Evolutionary conservation across 1,140 invertebrate genomes (phyloP).

Genomic region (Drosophila rhopaloa): DNA sequence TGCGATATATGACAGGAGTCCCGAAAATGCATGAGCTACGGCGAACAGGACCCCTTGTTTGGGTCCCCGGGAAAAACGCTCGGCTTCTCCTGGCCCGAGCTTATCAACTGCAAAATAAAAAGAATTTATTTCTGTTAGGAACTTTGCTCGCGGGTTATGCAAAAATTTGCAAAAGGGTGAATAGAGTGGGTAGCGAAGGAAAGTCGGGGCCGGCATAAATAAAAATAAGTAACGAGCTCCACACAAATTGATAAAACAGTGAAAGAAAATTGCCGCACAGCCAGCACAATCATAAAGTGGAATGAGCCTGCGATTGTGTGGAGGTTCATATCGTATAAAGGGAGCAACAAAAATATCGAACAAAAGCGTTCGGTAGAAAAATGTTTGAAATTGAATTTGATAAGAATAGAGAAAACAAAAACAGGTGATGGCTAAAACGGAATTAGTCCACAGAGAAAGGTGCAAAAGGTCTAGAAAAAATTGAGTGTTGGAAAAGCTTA

Average conservation of each 20-base stretch:
- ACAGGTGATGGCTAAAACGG: slow-evolving; percentile 14
- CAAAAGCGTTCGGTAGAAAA: slow-evolving; percentile 70
- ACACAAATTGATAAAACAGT: slow-evolving; percentile 82
- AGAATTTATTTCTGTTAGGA: slow-evolving; percentile 82
- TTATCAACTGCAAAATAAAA: slow-evolving; percentile 81
- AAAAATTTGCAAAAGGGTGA: slow-evolving; percentile 72
- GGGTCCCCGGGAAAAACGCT: slow-evolving; percentile 24
- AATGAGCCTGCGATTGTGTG: slow-evolving; percentile 15
- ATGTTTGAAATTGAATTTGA: slow-evolving; percentile 80
- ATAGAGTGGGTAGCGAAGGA: slow-evolving; percentile 7
- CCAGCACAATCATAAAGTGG: slow-evolving; percentile 51
- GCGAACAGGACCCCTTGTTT: slow-evolving; percentile 45
- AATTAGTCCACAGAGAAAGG: slow-evolving; percentile 21
- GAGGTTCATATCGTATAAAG: slow-evolving; percentile 25
- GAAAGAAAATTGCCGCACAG: slow-evolving; percentile 75
- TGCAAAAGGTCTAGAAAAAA: neutral
- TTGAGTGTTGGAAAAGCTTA: no score
- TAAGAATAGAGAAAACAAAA: slow-evolving; percentile 53
- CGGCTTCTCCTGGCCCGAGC: slow-evolving; percentile 48
- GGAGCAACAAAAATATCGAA: slow-evolving; percentile 64
- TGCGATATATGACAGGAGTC: slow-evolving; percentile 75
- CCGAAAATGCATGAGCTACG: slow-evolving; percentile 75
- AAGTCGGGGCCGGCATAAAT: slow-evolving; percentile 59
- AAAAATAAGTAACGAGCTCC: slow-evolving; percentile 81
- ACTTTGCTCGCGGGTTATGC: slow-evolving; percentile 80